These are phyloP conservation scores for Arenaria interpres DNA, from an alignment of 2,113 vertebrate species.

Conservation along the genomic window DNA sequence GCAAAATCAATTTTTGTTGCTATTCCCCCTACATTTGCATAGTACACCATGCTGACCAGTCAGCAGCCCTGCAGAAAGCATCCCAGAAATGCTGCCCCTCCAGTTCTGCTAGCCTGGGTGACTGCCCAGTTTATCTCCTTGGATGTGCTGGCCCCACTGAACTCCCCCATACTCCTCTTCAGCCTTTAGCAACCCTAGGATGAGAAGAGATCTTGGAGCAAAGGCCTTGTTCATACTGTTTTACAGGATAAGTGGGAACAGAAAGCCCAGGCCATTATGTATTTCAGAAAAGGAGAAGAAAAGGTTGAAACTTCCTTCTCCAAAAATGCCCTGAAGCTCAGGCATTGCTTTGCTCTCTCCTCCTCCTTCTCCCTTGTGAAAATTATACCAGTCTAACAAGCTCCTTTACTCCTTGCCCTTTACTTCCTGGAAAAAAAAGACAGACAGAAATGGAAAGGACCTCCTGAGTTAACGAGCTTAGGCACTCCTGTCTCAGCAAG, in stretches of 20 bases:
- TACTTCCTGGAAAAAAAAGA: constrained; percentile 7
- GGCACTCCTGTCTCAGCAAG: background rate
- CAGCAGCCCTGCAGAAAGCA: background rate
- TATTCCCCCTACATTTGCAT: background rate
- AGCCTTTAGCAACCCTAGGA: background rate
- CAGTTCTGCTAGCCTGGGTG: constrained; percentile 17
- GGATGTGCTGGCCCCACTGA: background rate
- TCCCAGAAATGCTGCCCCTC: constrained; percentile 54
- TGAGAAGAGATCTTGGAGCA: background rate
- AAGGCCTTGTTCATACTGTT: background rate
- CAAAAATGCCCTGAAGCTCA: background rate
- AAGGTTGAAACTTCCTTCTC: background rate
- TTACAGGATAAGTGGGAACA: background rate
- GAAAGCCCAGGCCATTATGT: background rate
- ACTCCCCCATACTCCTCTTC: background rate
- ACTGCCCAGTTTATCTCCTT: background rate
- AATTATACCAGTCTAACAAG: constrained; percentile 6
- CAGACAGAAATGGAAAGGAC: background rate
- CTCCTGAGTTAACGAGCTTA: background rate
- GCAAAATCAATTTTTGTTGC: constrained; percentile 51
- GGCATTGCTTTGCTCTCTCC: background rate
- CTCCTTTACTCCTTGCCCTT: background rate
- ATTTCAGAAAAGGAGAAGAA: background rate
- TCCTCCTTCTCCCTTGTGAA: background rate
- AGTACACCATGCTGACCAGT: constrained; percentile 7